Evolutionary conservation across 2,113 vertebrate species (phyloP).

Genomic region (Alouatta palliata): DNA sequence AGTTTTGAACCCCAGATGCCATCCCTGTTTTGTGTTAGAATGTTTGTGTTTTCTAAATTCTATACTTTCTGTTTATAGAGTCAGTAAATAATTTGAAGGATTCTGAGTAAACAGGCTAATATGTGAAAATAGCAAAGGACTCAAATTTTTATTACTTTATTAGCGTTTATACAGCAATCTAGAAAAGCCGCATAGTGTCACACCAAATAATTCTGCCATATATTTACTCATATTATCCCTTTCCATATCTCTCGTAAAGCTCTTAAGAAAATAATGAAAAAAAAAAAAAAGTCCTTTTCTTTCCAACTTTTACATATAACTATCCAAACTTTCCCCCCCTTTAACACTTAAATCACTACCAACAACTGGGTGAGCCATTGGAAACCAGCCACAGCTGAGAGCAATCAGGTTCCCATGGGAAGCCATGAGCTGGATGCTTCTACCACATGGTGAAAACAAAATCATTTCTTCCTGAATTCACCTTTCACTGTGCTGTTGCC

Average conservation of each 20-base stretch:
- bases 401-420: neutral
- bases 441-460: neutral
- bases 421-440: neutral
- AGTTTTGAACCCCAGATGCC: neutral
- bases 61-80: neutral
- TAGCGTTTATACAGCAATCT: neutral
- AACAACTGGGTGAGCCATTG: neutral
- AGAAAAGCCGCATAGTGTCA: neutral
- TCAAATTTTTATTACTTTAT: constrained; percentile 13
- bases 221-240: neutral
- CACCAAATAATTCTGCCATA: neutral
- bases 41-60: neutral
- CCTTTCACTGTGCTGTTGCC: neutral
- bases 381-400: neutral
- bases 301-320: neutral
- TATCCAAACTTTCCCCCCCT: neutral
- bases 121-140: neutral
- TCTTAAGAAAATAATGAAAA: neutral
- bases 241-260: neutral
- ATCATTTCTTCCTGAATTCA: neutral
- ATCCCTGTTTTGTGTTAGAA: neutral
- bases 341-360: neutral
- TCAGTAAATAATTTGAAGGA: neutral
- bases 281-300: neutral
- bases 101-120: neutral